A percentile compares a stretch with the other conserved stretches of the same genome.
Conservation (phyloP, 2,797 vertebrate genomes). For the Vespertilio murinus region DNA sequence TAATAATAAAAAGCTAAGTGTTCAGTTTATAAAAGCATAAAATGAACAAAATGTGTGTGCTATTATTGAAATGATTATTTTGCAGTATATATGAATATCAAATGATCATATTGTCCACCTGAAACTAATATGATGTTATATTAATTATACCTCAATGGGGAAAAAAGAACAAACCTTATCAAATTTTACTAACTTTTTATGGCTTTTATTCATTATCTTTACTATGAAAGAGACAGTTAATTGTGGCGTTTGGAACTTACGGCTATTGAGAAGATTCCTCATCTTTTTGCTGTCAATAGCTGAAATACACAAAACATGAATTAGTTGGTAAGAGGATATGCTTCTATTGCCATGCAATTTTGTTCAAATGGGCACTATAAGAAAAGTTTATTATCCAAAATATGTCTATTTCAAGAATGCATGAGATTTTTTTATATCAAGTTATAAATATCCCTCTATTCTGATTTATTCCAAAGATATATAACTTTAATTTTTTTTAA, state of each 20-base stretch:
- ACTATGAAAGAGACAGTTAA: constrained; percentile 4
- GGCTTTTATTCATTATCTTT: constrained; percentile 25
- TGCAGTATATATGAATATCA: not conserved
- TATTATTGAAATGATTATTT: not conserved
- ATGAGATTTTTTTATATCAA: constrained; percentile 14
- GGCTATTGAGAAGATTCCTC: constrained; percentile 73
- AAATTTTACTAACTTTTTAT: not conserved
- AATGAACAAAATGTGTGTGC: not conserved
- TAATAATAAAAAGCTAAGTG: not conserved
- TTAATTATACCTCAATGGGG: not conserved
- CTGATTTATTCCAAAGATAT: constrained; percentile 3
- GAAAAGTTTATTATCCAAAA: not conserved
- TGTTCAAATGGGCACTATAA: not conserved
- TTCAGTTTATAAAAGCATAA: not conserved
- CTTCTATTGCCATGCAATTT: constrained; percentile 7
- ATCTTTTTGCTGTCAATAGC: constrained; percentile 72
- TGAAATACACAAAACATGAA: constrained; percentile 49
- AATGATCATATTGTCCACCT: not conserved
- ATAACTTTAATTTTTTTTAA: constrained; percentile 36
- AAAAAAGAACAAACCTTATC: not conserved
- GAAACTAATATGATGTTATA: not conserved
- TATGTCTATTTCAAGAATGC: not conserved
- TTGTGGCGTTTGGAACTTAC: constrained; percentile 66
- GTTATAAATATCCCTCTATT: not conserved
- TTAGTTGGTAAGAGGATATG: constrained; percentile 7